Evolutionary conservation across 2,797 vertebrate species (phyloP).

Genomic region (Tapera naevia): DNA sequence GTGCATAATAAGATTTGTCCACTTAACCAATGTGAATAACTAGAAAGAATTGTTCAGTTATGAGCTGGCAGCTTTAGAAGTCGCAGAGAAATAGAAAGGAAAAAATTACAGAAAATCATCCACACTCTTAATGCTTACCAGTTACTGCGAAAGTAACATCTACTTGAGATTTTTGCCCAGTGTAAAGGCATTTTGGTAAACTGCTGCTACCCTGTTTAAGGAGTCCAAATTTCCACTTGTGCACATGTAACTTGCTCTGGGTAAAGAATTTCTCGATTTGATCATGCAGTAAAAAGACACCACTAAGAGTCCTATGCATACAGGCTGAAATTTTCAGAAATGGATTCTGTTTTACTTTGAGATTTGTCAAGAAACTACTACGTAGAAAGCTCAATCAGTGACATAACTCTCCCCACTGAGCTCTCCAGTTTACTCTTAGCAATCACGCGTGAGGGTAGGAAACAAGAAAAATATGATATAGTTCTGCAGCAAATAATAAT

Average conservation of each 20-base stretch:
- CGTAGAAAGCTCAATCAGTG: neutral
- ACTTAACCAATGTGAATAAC: slow-evolving; percentile 20
- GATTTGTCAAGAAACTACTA: neutral
- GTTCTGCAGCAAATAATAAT: neutral
- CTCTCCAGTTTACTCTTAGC: neutral
- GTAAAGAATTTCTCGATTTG: neutral
- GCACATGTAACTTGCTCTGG: neutral
- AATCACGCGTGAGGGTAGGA: neutral
- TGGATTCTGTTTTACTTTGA: neutral
- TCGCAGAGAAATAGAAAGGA: neutral
- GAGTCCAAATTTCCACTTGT: neutral
- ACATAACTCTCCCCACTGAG: too few relatives aligned
- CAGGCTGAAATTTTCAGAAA: neutral
- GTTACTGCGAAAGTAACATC: neutral
- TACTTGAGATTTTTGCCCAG: neutral
- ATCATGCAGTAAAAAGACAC: neutral
- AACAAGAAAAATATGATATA: neutral
- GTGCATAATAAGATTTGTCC: slow-evolving; percentile 50
- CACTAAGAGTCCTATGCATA: neutral
- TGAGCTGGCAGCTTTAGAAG: neutral
- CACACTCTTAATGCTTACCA: neutral
- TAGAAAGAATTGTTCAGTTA: slow-evolving; percentile 55
- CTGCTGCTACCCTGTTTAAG: neutral
- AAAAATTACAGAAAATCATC: neutral
- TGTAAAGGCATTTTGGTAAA: neutral